Evolutionary conservation across 2,797 vertebrate genomes (phyloP), one percentile per base, ranked within the genome.

Genomic region (Sebastes minor): DNA sequence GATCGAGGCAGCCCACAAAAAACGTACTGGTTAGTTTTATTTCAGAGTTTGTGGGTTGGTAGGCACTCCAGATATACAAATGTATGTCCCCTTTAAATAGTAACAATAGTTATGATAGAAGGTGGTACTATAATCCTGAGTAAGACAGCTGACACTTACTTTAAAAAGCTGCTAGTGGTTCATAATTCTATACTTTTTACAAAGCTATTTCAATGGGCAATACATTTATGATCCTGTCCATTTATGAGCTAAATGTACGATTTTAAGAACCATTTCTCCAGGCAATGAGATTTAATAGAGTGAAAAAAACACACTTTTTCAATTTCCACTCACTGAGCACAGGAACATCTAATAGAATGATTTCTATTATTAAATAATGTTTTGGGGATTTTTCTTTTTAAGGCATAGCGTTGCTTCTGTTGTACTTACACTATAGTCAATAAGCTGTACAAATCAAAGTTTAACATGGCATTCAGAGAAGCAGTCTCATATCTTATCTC

Each of bases 211-310:
- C 3, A 61, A 49, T 42, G 4, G 5, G 4, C 30, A 56, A 23
- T 42, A 14, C 32, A 38, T 80, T 74, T 42, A 22, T 32, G 66
- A 70, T 70, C 23, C 32, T 63, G 32, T 35, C 57, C 33, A 70
- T 72, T 67, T 71, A 69, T 46, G 38, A 55, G 46, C 65, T 62
- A 74, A 33, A 78, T 42, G 38, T 33, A 28, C 20, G 6, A 55
- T 65, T 72, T 57, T 64, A 46, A 72, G 56, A 71, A 13, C 16
- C 9, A 32, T 64, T 72, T 75, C n/a, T 59, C n/a, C 23, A 59
- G 71, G 62, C 30, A 75, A 30, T 22, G 28, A 32, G 8, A 55
- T 30, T 30, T 7, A 65, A 66, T 22, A 27, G 16, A 30, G 13
- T 9, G 5, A 25, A 23, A 32, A 62, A 13, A 23, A 13, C 16